A percentile compares a stretch with the other conserved stretches of the same genome.
Evolutionary conservation across 2,797 vertebrate genomes (phyloP).

Genomic region (Pseudomugil tenellus): DNA sequence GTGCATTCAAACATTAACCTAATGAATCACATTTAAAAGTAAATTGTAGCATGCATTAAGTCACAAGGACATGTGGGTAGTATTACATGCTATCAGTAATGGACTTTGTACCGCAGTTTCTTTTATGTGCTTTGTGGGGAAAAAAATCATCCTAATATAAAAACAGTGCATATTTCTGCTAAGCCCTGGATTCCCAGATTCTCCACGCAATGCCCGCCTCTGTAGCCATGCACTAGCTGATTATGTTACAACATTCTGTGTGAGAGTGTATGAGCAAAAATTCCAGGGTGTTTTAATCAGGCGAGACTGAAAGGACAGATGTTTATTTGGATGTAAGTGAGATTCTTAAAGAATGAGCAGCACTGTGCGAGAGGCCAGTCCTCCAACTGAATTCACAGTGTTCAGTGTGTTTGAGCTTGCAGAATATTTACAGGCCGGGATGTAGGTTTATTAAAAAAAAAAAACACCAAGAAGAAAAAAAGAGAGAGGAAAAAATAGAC

Average conservation of each 20-base stretch:
- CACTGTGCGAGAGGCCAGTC: conserved; percentile 25
- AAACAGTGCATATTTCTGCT: conserved; percentile 73
- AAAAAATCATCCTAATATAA: conserved; percentile 11
- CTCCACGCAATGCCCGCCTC: conserved; percentile 49
- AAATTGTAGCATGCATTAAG: background rate
- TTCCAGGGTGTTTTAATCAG: conserved; percentile 63
- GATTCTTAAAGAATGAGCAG: conserved; percentile 45
- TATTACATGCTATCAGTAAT: conserved; percentile 31
- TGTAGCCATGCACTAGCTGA: conserved; percentile 59
- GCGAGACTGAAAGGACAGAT: conserved; percentile 68
- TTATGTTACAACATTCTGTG: conserved; percentile 59
- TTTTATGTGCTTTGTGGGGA: conserved; percentile 42
- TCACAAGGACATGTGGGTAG: conserved; percentile 11
- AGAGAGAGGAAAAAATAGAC: background rate
- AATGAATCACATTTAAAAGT: background rate
- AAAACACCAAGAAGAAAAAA: background rate
- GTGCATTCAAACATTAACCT: background rate
- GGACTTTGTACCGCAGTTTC: conserved; percentile 19
- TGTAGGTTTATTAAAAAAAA: background rate
- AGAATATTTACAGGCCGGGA: conserved; percentile 11
- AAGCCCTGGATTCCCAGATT: conserved; percentile 68
- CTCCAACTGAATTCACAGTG: conserved; percentile 3
- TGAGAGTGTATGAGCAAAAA: conserved; percentile 35
- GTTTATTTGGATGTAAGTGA: conserved; percentile 69
- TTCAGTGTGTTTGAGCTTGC: conserved; percentile 6